These are phyloP conservation scores for Pangasius krempfi DNA, from an alignment of 2,797 vertebrate genomes.

Conservation along the genomic window DNA sequence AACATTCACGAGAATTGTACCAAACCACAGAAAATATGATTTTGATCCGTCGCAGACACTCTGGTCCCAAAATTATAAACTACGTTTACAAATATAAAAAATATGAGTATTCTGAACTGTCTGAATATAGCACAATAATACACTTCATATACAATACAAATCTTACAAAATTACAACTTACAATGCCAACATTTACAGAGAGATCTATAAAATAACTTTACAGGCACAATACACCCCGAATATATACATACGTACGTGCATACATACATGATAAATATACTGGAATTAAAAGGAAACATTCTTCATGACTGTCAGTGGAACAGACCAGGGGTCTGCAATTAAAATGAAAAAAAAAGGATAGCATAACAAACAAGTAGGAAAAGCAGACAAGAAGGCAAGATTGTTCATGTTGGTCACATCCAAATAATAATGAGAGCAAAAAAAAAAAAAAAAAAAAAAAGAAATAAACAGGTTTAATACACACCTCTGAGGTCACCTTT, in stretches of 20 bases:
- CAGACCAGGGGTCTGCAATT: slow-evolving; percentile 13
- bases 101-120: slow-evolving; percentile 1
- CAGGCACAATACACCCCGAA: slow-evolving; percentile 41
- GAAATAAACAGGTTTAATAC: neutral
- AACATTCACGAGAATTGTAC: slow-evolving; percentile 35
- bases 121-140: neutral
- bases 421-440: slow-evolving; percentile 1
- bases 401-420: slow-evolving; percentile 30
- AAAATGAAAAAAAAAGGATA: slow-evolving; percentile 2
- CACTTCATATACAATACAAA: neutral
- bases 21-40: neutral
- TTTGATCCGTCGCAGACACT: slow-evolving; percentile 16
- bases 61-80: neutral
- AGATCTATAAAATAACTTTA: slow-evolving; percentile 53
- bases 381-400: slow-evolving; percentile 8
- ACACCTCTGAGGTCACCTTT: slow-evolving; percentile 39
- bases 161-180: neutral
- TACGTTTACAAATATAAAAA: slow-evolving; percentile 17
- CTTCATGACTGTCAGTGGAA: slow-evolving; percentile 43
- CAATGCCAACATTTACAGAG: slow-evolving; percentile 32
- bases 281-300: slow-evolving; percentile 38
- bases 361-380: slow-evolving; percentile 3
- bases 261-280: neutral
- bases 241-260: neutral
- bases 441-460: neutral